Conservation (phyloP, 2,797 vertebrate genomes). For the Trematomus bernacchii region DNA sequence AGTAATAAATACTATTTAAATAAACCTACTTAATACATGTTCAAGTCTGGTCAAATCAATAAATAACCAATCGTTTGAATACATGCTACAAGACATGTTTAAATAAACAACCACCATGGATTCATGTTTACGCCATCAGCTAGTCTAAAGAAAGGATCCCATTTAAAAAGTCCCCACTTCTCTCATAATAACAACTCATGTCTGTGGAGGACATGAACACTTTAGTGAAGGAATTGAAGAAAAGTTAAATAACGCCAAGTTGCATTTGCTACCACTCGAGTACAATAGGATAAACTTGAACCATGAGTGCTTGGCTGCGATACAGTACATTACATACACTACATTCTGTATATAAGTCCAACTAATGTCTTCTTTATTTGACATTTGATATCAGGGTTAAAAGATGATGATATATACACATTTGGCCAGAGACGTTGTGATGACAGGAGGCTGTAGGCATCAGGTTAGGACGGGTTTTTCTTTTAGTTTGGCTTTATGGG, state of each 20-base stretch:
- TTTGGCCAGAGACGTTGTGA: conserved; percentile 30
- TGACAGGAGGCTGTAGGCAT: conserved; percentile 39
- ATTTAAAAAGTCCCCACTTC: neutral
- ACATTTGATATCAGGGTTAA: conserved; percentile 29
- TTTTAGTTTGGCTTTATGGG: conserved; percentile 33
- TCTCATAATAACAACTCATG: neutral
- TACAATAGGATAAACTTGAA: neutral
- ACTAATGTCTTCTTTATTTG: conserved; percentile 45
- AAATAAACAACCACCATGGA: too few relatives aligned
- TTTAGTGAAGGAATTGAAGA: too few relatives aligned
- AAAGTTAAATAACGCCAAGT: neutral
- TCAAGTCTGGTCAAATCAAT: too few relatives aligned
- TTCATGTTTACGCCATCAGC: too few relatives aligned
- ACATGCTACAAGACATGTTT: too few relatives aligned
- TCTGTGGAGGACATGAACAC: neutral
- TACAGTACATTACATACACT: neutral
- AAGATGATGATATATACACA: conserved; percentile 35
- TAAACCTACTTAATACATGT: neutral
- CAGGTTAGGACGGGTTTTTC: conserved; percentile 10
- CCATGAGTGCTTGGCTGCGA: too few relatives aligned
- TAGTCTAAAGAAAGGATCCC: neutral
- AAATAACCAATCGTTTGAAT: too few relatives aligned
- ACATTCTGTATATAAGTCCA: conserved; percentile 9
- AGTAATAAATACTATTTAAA: too few relatives aligned
- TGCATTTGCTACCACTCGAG: too few relatives aligned